phyloP scores from a whole-genome alignment of 2,888 invertebrate species.

The Latrodectus elegans region DNA sequence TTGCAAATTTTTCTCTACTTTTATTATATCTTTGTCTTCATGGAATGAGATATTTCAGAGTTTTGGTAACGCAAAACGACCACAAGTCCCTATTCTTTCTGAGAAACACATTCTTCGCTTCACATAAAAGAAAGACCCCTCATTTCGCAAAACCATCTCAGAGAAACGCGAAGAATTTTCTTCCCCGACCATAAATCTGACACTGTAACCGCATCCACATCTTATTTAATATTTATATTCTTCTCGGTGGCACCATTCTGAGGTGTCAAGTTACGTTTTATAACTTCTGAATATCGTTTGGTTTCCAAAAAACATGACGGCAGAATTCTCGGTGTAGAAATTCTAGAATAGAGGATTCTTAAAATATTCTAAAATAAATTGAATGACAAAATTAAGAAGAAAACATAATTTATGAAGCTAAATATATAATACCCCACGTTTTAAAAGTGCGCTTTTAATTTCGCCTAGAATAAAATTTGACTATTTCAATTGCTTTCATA shows the following conservation, averaged over 20 bases:
- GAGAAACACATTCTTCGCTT: constrained; percentile 30
- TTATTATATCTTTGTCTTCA: too few relatives aligned
- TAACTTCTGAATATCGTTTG: constrained; percentile 58
- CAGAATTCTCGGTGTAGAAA: neutral
- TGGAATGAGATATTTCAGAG: too few relatives aligned
- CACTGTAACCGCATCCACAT: constrained; percentile 55
- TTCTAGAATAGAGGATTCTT: neutral
- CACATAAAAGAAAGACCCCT: constrained; percentile 37
- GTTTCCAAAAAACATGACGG: neutral
- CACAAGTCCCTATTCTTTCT: neutral
- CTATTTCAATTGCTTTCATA: too few relatives aligned
- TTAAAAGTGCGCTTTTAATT: too few relatives aligned
- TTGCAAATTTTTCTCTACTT: too few relatives aligned
- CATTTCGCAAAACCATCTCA: constrained; percentile 36
- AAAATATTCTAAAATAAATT: too few relatives aligned
- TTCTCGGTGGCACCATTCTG: constrained; percentile 32
- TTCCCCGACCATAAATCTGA: constrained; percentile 50
- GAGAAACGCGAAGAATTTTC: constrained; percentile 42
- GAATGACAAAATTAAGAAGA: too few relatives aligned
- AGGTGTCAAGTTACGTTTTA: constrained; percentile 58
- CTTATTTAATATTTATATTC: constrained; percentile 63
- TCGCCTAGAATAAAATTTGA: too few relatives aligned
- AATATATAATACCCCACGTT: too few relatives aligned
- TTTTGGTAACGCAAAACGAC: too few relatives aligned
- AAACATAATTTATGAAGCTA: too few relatives aligned